Base-by-base conservation (phyloP, 2,797 vertebrate genomes). In the Potorous gilbertii region DNA sequence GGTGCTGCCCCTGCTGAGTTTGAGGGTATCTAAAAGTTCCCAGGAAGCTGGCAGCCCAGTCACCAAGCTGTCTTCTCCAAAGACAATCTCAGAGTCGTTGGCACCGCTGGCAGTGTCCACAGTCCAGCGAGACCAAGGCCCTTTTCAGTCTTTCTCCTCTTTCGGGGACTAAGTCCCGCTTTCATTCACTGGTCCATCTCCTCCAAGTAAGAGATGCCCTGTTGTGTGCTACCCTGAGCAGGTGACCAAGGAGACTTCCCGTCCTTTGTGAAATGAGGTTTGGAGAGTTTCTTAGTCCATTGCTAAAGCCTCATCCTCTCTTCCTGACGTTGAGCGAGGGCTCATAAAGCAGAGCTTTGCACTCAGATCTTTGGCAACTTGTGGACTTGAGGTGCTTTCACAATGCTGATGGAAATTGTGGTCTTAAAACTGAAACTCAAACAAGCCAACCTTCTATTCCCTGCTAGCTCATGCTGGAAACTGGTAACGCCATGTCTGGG, bases 21-120 rank as follows among this genome's bases (percentile, higher is more conserved):
- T 92, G 74, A 46, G 90, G 12, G 95, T 92, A 95, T 91, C 74
- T 56, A 96, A 97, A 98, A 99, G 96, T 99, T 98, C 50, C 52
- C 2, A 21, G 52, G 74, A 93, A 56, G 93, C n/a, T 91, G 56
- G 11, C 66, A 90, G 91, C 1, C 94, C 28, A 12, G 0, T 62
- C 55, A 21, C 10, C 31, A 56, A 11, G 96, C 56, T 93, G 56
- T 28, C 54, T 95, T 95, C 54, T 55, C 9, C 9, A 87, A 81
- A 62, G 52, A 52, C 90, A 93, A 95, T 56, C 29, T 40, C 4
- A 1, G 8, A 31, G 21, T 66, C 21, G 4, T 87, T 13, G 56
- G 24, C 6, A 89, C 59, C 94, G 94, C 66, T 96, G 96, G 31
- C 40, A 55, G 74, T 27, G 74, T n/a, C 18, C 66, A 40, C n/a